These are phyloP conservation scores for Pollachius pollachius DNA, from an alignment of 2,113 vertebrate species.

Conservation along the genomic window DNA sequence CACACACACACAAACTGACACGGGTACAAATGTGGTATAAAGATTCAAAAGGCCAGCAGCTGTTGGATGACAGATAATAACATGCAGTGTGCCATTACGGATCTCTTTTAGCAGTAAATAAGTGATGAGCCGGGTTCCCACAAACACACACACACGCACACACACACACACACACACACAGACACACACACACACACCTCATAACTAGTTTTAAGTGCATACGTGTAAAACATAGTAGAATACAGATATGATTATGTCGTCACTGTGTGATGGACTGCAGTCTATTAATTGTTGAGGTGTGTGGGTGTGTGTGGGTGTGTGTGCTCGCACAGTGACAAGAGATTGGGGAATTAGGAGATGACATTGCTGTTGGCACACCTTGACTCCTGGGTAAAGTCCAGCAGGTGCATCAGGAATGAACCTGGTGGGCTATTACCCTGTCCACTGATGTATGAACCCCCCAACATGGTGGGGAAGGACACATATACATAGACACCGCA, in stretches of 20 bases:
- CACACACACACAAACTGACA: background rate
- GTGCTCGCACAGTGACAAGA: background rate
- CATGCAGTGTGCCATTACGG: conserved; percentile 39
- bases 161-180: conserved; percentile 13
- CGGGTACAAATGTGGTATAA: background rate
- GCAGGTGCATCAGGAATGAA: conserved; percentile 47
- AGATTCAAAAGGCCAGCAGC: conserved; percentile 10
- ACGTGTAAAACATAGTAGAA: conserved; percentile 14
- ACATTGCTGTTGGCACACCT: conserved; percentile 57
- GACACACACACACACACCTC: background rate
- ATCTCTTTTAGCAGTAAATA: conserved; percentile 49
- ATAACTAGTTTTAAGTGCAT: no score
- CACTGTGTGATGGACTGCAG: background rate
- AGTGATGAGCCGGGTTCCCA: conserved; percentile 63
- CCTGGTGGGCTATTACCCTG: conserved; percentile 9
- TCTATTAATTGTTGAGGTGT: conserved; percentile 14
- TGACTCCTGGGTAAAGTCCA: conserved; percentile 54
- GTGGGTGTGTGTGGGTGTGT: conserved; percentile 4
- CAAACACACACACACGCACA: background rate
- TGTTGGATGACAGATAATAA: conserved; percentile 21
- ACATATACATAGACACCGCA: no score
- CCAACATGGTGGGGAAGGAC: no score
- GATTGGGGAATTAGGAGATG: conserved; percentile 27
- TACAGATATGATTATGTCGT: conserved; percentile 17
- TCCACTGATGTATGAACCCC: background rate